Evolutionary conservation across 1,140 invertebrate genomes (phyloP), one percentile per base, ranked within the genome.

Genomic region (Wiebesia pumilae): DNA sequence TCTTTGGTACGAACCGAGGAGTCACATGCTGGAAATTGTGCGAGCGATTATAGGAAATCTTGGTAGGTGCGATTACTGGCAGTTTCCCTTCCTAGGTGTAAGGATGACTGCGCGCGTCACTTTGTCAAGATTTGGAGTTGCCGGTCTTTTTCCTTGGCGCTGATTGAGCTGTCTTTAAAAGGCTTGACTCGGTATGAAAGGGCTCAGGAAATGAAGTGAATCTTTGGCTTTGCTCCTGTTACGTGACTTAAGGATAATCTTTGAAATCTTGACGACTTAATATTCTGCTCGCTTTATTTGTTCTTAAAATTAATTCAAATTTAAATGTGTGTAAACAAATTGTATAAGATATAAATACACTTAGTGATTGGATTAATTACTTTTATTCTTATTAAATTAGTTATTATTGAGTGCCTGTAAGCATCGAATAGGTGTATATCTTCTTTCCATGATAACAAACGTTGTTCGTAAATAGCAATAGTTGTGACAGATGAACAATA

Each of bases 1-100:
- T 92, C 12, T 3, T 91, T 33, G 3, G 89, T 83, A 88, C 89
- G 86, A 90, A 91, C 89, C 90, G 89, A 88, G 89, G 89, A 90
- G 83, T 71, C 87, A 88, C 40, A 80, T 84, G 88, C 81, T 89
- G 88, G 87, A 90, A 91, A 91, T 88, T 91, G 89, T 90, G 88
- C 78, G 88, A 83, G 86, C 89, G 89, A 90, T 91, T 90, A 90
- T 75, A 67, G 89, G 88, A 89, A 88, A 89, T 88, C 88, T 89
- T 47, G 58, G 54, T 16, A 21, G 79, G 82, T 54, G 58, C 71
- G 73, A 47, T 19, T 12, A 71, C 33, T 71, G 35, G 33, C 33
- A 24, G 69, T 7, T 71, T 71, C 65, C n/a, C 27, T 69, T 69
- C 35, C 69, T 71, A 35, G 16, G 30, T 38, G 27, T 62, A 27